Percentiles rank a stretch among this genome's conserved stretches.
Conservation (phyloP, 2,797 vertebrate species). For the Poeciliopsis turneri region DNA sequence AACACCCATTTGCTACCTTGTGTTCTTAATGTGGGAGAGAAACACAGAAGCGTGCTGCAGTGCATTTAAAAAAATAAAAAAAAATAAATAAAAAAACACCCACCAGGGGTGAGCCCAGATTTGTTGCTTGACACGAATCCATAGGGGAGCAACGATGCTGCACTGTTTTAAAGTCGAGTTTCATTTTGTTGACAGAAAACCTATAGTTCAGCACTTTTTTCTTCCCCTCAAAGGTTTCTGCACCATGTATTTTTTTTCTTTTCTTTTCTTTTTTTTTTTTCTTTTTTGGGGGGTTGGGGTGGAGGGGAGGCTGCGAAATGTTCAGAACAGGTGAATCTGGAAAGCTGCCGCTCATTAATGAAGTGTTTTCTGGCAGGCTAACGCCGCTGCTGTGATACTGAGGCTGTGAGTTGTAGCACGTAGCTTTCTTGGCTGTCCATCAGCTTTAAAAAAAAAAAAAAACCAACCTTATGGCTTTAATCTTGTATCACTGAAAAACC, state of each 20-base stretch:
- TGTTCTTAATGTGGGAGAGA: neutral
- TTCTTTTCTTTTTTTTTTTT: neutral
- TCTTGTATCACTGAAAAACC: neutral
- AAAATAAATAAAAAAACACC: neutral
- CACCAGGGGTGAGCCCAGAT: neutral
- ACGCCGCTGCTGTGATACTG: neutral
- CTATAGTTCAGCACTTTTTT: neutral
- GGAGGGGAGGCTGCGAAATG: neutral
- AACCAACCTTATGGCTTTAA: neutral
- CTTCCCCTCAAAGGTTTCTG: neutral
- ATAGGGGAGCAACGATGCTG: neutral
- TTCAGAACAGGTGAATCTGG: neutral
- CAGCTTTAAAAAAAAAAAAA: neutral
- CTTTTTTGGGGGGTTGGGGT: too few relatives aligned
- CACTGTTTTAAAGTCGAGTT: neutral
- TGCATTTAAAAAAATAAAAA: neutral
- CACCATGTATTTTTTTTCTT: neutral
- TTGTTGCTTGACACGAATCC: neutral
- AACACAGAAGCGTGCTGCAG: neutral
- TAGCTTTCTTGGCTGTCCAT: neutral
- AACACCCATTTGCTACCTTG: neutral
- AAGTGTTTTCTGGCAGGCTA: neutral
- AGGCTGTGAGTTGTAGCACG: neutral
- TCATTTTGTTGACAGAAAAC: constrained; percentile 3
- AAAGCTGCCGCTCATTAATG: neutral